These are phyloP conservation scores for Amphipyra tragopoginis DNA, from an alignment of 2,888 invertebrate genomes.

Conservation along the genomic window DNA sequence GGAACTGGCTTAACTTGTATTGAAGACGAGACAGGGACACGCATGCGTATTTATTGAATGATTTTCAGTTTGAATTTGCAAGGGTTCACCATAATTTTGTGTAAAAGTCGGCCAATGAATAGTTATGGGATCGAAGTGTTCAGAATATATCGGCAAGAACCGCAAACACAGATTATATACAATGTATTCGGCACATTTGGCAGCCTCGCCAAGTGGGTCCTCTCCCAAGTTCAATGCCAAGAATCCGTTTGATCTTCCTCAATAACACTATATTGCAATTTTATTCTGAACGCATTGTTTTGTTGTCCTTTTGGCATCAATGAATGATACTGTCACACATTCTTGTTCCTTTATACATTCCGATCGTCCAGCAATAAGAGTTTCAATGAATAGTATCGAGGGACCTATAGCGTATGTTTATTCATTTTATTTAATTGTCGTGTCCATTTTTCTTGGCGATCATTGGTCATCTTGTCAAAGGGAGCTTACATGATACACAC, in stretches of 20 bases:
- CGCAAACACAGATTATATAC: conserved; percentile 49
- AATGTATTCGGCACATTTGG: conserved; percentile 77
- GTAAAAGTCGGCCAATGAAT: conserved; percentile 34
- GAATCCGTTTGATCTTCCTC: conserved; percentile 73
- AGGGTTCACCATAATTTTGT: background rate
- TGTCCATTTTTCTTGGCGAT: too few species aligned
- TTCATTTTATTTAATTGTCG: too few species aligned
- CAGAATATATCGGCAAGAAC: conserved; percentile 25
- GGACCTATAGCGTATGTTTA: too few species aligned
- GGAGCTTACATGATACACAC: too few species aligned
- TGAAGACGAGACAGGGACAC: background rate
- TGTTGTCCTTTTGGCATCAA: conserved; percentile 45
- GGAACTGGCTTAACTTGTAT: background rate
- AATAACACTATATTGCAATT: conserved; percentile 64
- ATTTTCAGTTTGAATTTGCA: background rate
- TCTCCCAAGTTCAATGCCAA: conserved; percentile 86
- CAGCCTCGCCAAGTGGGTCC: conserved; percentile 79
- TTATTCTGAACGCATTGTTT: conserved; percentile 67
- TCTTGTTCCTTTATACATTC: conserved; percentile 10
- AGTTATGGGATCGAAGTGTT: conserved; percentile 26
- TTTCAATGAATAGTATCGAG: background rate
- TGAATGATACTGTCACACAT: conserved; percentile 24
- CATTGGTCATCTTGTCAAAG: too few species aligned
- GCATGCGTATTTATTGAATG: too few species aligned
- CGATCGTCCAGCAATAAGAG: conserved; percentile 5